Percentiles rank a stretch among this genome's conserved stretches.
Conservation (phyloP, 2,888 invertebrate genomes). For the Glyphotaelius pellucidus region DNA sequence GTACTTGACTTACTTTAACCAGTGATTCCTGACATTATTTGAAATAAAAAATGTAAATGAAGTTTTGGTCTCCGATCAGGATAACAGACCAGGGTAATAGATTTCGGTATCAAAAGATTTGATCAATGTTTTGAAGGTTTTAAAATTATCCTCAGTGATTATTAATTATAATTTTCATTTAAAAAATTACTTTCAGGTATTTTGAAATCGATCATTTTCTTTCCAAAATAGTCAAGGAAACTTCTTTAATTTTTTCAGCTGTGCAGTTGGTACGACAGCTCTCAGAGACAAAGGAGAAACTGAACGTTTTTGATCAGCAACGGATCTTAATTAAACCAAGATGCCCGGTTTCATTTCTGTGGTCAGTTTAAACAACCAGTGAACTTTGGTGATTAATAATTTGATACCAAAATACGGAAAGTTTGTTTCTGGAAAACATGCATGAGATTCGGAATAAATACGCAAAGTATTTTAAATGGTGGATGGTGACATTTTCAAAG, state of each 20-base stretch:
- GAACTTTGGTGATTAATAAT: constrained; percentile 66
- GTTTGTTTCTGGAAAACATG: constrained; percentile 61
- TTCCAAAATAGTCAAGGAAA: neutral
- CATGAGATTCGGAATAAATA: constrained; percentile 61
- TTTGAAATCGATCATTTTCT: neutral
- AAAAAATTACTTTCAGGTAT: neutral
- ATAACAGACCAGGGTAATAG: too few species aligned
- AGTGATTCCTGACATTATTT: too few species aligned
- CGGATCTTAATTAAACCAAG: constrained; percentile 58
- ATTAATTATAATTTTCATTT: neutral
- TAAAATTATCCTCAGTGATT: neutral
- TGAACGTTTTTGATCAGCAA: constrained; percentile 52
- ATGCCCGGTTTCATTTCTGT: constrained; percentile 56
- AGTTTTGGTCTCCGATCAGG: too few species aligned
- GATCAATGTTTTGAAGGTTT: too few species aligned
- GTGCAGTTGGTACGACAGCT: neutral
- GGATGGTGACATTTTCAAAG: constrained; percentile 45
- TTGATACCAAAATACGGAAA: constrained; percentile 66
- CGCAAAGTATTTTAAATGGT: constrained; percentile 52
- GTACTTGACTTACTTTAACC: too few species aligned
- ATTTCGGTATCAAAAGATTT: too few species aligned
- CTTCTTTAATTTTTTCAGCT: neutral
- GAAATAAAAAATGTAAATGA: too few species aligned
- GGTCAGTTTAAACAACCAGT: constrained; percentile 46
- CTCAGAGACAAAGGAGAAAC: neutral